These are phyloP conservation scores for Helobdella robusta DNA, from an alignment of 2,888 invertebrate species.

Conservation along the genomic window DNA sequence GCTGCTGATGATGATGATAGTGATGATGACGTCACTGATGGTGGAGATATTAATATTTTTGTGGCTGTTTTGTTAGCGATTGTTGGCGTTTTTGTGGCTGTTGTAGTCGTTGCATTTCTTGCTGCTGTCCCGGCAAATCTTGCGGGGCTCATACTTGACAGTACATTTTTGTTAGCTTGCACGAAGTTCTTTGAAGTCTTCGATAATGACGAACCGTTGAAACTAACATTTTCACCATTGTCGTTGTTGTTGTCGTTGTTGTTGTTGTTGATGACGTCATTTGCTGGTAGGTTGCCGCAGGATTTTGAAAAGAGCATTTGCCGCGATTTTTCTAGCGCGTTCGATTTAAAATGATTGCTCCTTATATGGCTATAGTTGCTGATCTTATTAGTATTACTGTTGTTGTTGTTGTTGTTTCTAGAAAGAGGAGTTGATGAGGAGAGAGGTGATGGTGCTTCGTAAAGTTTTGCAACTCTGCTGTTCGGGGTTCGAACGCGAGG, in stretches of 20 bases:
- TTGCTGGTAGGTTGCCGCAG: neutral
- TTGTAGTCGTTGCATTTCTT: neutral
- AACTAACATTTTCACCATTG: neutral
- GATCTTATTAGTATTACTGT: neutral
- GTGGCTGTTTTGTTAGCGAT: neutral
- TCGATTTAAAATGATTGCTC: too few species aligned
- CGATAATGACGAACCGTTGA: too few species aligned
- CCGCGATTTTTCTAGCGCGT: conserved; percentile 5
- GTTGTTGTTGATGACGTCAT: neutral
- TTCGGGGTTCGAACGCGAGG: conserved; percentile 9
- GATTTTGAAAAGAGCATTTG: neutral
- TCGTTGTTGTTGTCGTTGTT: neutral
- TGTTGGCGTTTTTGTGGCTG: neutral
- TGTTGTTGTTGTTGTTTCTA: neutral
- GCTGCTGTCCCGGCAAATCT: too few species aligned
- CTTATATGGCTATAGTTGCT: neutral
- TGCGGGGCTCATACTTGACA: too few species aligned
- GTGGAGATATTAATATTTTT: neutral
- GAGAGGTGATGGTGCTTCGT: neutral
- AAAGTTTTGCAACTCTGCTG: conserved; percentile 2
- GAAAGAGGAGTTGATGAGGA: too few species aligned
- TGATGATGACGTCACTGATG: neutral
- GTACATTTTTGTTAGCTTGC: too few species aligned
- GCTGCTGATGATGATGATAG: neutral
- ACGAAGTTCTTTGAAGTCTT: too few species aligned